Base-by-base conservation (phyloP, 2,888 invertebrate species). In the Drosophila rellima region DNA sequence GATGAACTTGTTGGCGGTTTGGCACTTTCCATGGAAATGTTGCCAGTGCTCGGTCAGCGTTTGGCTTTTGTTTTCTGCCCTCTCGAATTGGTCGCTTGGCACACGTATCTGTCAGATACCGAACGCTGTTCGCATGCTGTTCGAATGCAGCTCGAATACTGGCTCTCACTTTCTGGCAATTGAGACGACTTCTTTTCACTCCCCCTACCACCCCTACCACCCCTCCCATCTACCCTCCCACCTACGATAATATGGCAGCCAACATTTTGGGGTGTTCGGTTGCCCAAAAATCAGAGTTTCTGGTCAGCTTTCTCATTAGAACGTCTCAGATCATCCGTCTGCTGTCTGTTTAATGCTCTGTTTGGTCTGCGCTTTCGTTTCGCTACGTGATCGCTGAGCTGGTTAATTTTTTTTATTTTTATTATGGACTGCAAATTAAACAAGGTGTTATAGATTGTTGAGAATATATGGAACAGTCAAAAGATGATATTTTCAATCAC, bases 1-100 rank as follows among this genome's bases (percentile, higher is more conserved):
- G 42, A 20, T 61, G 42, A 20, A 70, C 61, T 78, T 83, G 62
- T 86, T 81, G 65, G 69, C 62, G 47, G 23, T 17, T 55, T 70
- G 74, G 57, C 55, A 40, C 70, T 88, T 86, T 85, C 85, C 86
- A 85, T 88, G 83, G 76, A 89, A 89, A 74, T 86, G 89, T 74
- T 75, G 81, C 73, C 70, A 54, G 40, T 62, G 65, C 67, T 61
- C 68, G 60, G 50, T 69, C 69, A 70, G 67, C 68, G 48, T 64
- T 78, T 87, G 83, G 89, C 87, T 84, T 84, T 84, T 89, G 87
- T 73, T 68, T 61, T 77, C 59, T 79, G 52, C 62, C 48, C 40
- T 18, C 26, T 11, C 45, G 15, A 45, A 69, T 67, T 62, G 39
- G 7, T 20, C 51, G 59, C 17, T 40, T 31, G 73, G 73, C 87